These are phyloP conservation scores for Drosophila cyrtoloma DNA, from an alignment of 2,888 invertebrate genomes.

Conservation along the genomic window DNA sequence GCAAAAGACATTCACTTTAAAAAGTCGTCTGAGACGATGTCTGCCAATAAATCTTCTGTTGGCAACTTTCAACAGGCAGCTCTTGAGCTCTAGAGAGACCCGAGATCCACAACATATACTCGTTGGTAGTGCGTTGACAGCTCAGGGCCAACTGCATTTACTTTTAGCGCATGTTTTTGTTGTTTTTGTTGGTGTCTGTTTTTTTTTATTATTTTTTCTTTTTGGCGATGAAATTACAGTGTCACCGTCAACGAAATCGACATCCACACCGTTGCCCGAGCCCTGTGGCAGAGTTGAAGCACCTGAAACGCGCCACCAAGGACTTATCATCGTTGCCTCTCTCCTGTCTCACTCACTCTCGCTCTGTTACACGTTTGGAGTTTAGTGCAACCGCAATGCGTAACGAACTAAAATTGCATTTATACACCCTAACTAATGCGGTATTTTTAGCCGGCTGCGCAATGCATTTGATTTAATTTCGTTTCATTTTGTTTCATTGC, in stretches of 20 bases:
- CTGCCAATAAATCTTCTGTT: conserved; percentile 71
- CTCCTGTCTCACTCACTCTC: background rate
- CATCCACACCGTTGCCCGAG: conserved; percentile 36
- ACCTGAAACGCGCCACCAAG: conserved; percentile 72
- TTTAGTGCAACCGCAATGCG: conserved; percentile 67
- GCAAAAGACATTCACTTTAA: conserved; percentile 76
- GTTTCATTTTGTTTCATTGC: conserved; percentile 48
- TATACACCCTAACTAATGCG: conserved; percentile 77
- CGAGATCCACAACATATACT: conserved; percentile 43
- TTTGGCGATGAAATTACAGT: conserved; percentile 74
- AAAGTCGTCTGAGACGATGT: conserved; percentile 62
- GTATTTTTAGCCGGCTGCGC: conserved; percentile 39
- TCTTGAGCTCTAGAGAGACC: conserved; percentile 18
- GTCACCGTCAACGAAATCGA: conserved; percentile 45
- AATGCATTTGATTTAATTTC: conserved; percentile 61
- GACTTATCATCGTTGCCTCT: conserved; percentile 52
- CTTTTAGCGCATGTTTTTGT: conserved; percentile 55
- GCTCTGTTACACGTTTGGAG: conserved; percentile 4
- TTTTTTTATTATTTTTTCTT: conserved; percentile 32
- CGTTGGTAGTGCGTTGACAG: conserved; percentile 61
- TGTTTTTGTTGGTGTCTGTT: background rate
- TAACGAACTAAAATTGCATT: conserved; percentile 80
- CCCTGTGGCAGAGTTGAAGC: conserved; percentile 67
- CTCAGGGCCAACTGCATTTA: conserved; percentile 80
- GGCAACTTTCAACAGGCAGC: conserved; percentile 68